Conservation (phyloP, 2,113 vertebrate species). For the Noturus placidus region DNA sequence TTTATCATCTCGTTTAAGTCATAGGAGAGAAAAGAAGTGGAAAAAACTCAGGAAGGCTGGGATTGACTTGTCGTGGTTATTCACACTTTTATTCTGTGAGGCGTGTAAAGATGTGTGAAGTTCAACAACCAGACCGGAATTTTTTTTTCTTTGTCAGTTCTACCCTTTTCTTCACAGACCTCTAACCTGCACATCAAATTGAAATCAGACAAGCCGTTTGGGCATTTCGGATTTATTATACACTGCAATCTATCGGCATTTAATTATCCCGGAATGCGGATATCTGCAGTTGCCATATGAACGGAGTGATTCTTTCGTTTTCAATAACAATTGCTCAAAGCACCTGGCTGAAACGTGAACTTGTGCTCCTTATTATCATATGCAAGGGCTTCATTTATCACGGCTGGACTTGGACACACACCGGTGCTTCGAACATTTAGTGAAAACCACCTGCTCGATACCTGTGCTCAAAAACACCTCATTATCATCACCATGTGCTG, state of each 20-base stretch:
- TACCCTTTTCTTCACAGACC: background rate
- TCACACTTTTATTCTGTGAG: background rate
- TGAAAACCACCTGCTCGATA: background rate
- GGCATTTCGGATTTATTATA: background rate
- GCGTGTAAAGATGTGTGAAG: background rate
- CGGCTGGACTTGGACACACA: background rate
- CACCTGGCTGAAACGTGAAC: constrained; percentile 16
- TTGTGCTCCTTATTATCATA: constrained; percentile 13
- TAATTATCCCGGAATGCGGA: background rate
- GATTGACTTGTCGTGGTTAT: background rate
- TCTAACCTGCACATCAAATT: background rate
- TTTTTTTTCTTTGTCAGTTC: background rate
- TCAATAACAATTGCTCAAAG: background rate
- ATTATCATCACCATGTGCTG: background rate
- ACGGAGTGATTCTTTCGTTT: background rate
- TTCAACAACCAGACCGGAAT: background rate
- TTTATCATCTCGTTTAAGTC: background rate
- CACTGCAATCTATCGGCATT: background rate
- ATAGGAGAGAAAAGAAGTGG: background rate
- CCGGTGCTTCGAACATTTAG: background rate
- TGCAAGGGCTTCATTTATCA: constrained; percentile 5
- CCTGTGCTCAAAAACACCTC: background rate
- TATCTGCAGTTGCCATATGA: background rate
- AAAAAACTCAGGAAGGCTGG: background rate
- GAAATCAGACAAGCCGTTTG: background rate